Conservation (phyloP, 2,888 invertebrate species). For the Stegana nigrithorax region DNA sequence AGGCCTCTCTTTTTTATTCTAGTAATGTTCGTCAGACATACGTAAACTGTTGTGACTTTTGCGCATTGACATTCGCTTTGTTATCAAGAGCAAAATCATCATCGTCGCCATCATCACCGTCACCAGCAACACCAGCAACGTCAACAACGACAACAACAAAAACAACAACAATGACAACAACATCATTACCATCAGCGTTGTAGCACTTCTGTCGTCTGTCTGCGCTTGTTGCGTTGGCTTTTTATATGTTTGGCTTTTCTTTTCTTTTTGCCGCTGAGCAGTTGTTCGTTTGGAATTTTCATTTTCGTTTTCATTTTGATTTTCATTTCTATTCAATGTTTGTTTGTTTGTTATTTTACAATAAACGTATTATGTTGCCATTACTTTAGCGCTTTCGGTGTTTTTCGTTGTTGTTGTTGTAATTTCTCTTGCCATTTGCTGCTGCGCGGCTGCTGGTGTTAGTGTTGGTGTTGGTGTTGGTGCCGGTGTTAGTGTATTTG, state of each 20-base stretch:
- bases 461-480: no score
- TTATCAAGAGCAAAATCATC: no score
- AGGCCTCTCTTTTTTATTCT: no score
- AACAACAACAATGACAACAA: no score
- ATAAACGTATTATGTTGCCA: conserved; percentile 60
- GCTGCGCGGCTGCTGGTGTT: no score
- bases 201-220: conserved; percentile 7
- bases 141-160: no score
- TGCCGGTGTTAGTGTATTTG: conserved; percentile 34
- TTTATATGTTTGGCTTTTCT: not conserved
- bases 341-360: conserved; percentile 43
- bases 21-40: no score
- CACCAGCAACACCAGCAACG: no score
- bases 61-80: conserved; percentile 2
- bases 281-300: not conserved
- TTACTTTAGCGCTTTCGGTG: conserved; percentile 49
- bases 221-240: not conserved
- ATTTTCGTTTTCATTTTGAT: not conserved
- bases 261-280: not conserved
- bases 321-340: not conserved
- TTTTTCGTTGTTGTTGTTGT: conserved; percentile 40
- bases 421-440: no score
- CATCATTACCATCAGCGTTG: no score
- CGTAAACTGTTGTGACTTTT: conserved; percentile 9
- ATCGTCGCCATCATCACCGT: no score